Percentiles rank a stretch among this genome's conserved stretches.
Evolutionary conservation across 1,140 invertebrate species (phyloP).

Genomic region (Drosophila quadrilineata): DNA sequence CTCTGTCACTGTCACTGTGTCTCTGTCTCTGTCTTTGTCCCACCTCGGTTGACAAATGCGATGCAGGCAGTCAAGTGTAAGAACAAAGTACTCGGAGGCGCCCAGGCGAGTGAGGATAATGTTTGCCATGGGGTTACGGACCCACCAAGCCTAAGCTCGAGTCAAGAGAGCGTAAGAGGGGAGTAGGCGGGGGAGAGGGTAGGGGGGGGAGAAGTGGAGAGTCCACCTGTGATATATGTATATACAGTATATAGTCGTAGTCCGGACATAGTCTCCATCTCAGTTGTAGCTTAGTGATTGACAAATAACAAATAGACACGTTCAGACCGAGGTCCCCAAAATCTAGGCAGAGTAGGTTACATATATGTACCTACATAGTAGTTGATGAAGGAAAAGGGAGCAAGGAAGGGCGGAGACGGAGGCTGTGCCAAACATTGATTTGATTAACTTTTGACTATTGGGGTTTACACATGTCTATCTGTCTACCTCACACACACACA

Average conservation of each 20-base stretch:
- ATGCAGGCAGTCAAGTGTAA: constrained; percentile 64
- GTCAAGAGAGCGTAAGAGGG: no score
- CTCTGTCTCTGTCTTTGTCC: neutral
- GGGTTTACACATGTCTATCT: no score
- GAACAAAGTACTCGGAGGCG: constrained; percentile 61
- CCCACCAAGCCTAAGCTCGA: no score
- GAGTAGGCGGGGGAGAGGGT: neutral
- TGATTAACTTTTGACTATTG: constrained; percentile 71
- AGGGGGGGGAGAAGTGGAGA: neutral
- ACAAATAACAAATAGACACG: constrained; percentile 74
- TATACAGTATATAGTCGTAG: neutral
- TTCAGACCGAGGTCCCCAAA: no score
- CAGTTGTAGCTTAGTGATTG: constrained; percentile 74
- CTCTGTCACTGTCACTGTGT: neutral
- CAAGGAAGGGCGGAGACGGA: no score
- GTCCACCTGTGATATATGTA: constrained; percentile 42
- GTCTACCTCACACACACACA: no score
- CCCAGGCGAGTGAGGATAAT: constrained; percentile 4
- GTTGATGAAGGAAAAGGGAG: no score
- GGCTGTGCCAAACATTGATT: constrained; percentile 72
- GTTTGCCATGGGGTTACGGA: no score
- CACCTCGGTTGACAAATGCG: constrained; percentile 41
- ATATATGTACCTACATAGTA: no score
- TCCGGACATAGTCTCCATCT: constrained; percentile 46
- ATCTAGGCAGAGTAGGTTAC: no score